These are phyloP conservation scores for Agriotes lineatus DNA, from an alignment of 2,888 invertebrate genomes.

Conservation along the genomic window DNA sequence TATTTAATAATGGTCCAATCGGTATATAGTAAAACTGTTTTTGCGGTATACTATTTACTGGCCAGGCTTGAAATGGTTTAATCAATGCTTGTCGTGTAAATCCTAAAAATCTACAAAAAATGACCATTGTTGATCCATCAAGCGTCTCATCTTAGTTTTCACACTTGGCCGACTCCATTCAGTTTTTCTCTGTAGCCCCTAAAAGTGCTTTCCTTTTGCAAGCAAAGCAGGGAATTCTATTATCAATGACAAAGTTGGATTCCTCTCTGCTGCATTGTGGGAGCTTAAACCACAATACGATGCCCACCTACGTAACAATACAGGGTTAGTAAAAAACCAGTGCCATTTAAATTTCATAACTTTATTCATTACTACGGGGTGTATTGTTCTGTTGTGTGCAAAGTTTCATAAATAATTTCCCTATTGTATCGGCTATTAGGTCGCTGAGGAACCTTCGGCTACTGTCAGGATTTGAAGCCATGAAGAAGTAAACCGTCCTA, in stretches of 20 bases:
- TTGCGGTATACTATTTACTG: no score
- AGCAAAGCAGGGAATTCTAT: slow-evolving; percentile 20
- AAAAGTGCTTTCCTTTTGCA: slow-evolving; percentile 7
- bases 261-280: slow-evolving; percentile 2
- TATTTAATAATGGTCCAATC: no score
- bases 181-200: not conserved
- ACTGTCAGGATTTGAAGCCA: not conserved
- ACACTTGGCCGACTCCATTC: not conserved
- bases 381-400: no score
- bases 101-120: no score
- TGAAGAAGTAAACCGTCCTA: not conserved
- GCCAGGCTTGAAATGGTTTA: no score
- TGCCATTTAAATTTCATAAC: not conserved
- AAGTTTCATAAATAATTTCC: no score
- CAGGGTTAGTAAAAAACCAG: not conserved
- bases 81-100: no score
- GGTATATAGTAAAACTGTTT: no score
- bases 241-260: slow-evolving; percentile 1
- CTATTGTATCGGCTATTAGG: no score
- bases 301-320: not conserved
- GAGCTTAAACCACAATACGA: slow-evolving; percentile 12
- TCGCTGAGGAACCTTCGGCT: no score
- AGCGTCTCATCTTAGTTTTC: no score
- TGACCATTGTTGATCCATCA: no score
- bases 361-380: not conserved